These are phyloP conservation scores for Carcharodon carcharias DNA, from an alignment of 2,797 vertebrate species.

Conservation along the genomic window DNA sequence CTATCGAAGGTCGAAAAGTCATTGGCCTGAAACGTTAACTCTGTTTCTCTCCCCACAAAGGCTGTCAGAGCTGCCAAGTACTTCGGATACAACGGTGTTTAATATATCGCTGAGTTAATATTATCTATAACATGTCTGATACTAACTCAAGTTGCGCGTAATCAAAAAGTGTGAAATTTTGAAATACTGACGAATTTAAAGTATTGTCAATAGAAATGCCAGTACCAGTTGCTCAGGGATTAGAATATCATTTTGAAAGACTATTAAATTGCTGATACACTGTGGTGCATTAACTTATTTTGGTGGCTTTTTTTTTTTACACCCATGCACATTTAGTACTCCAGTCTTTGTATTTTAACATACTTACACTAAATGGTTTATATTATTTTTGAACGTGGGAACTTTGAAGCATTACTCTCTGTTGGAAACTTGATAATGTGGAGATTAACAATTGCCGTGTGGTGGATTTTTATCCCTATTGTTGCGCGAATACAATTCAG, in stretches of 20 bases:
- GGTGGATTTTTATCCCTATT: background rate
- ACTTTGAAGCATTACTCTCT: background rate
- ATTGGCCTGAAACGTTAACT: background rate
- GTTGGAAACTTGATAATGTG: constrained; percentile 12
- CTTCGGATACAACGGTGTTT: background rate
- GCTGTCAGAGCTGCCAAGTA: background rate
- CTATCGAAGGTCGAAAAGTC: background rate
- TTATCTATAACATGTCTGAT: background rate
- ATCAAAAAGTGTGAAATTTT: background rate
- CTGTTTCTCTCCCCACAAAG: background rate
- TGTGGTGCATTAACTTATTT: background rate
- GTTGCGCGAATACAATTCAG: background rate
- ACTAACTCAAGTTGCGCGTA: background rate
- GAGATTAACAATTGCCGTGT: constrained; percentile 10
- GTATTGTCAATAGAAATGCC: background rate
- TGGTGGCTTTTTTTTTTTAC: background rate
- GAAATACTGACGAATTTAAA: background rate
- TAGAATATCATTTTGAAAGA: background rate
- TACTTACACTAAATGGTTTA: background rate
- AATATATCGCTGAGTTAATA: background rate
- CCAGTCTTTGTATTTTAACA: background rate
- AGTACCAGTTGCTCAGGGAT: no score
- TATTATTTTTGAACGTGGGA: constrained; percentile 1
- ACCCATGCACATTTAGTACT: background rate
- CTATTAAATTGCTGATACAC: background rate